Conservation (phyloP, 2,797 vertebrate genomes). For the Uromys caudimaculatus region DNA sequence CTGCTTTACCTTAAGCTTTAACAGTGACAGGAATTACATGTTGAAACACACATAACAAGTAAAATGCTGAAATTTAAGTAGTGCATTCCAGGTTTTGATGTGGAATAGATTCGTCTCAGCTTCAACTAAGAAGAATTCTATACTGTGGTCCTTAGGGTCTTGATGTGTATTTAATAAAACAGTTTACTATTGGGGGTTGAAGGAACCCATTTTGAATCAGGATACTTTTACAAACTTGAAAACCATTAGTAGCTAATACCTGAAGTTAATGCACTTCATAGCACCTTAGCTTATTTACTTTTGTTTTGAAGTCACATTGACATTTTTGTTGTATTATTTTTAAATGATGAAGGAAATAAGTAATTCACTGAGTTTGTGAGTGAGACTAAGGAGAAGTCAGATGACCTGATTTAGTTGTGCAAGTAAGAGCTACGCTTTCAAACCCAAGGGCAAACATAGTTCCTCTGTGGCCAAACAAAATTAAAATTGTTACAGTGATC, state of each 20-base stretch:
- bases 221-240: conserved; percentile 52
- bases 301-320: conserved; percentile 48
- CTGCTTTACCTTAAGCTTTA: conserved; percentile 84
- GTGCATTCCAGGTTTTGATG: conserved; percentile 70
- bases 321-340: conserved; percentile 3
- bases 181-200: conserved; percentile 2
- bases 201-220: conserved; percentile 41
- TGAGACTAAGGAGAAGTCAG: background rate
- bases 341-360: background rate
- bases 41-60: conserved; percentile 76
- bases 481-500: background rate
- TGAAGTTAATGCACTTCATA: background rate
- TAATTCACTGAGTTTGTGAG: background rate
- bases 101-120: conserved; percentile 54
- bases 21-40: conserved; percentile 79
- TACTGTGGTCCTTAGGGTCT: conserved; percentile 39
- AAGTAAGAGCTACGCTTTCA: background rate
- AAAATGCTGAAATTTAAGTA: conserved; percentile 85
- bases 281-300: background rate
- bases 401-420: background rate
- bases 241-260: conserved; percentile 26
- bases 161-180: conserved; percentile 35
- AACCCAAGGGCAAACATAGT: background rate
- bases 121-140: background rate
- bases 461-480: background rate